Evolutionary conservation across 2,888 invertebrate species (phyloP).

Genomic region (Bellardia pandia): DNA sequence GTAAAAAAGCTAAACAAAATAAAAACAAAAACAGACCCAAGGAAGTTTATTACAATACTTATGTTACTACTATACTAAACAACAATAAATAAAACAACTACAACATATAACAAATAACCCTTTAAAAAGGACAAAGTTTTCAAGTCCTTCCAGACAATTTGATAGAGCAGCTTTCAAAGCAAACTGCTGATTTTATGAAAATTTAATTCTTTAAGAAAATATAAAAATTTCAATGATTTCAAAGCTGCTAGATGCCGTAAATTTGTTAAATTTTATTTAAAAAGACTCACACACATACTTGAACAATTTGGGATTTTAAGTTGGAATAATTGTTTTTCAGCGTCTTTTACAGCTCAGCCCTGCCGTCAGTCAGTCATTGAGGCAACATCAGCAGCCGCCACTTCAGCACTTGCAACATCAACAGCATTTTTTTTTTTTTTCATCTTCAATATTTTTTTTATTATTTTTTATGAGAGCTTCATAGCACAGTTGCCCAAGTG

Average conservation of each 20-base stretch:
- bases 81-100: constrained; percentile 25
- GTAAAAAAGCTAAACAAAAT: constrained; percentile 34
- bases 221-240: neutral
- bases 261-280: neutral
- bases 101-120: constrained; percentile 13
- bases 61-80: constrained; percentile 6
- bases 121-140: constrained; percentile 31
- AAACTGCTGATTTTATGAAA: constrained; percentile 33
- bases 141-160: neutral
- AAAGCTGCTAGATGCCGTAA: neutral
- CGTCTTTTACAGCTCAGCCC: constrained; percentile 29
- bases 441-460: constrained; percentile 27
- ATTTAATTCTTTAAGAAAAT: constrained; percentile 2
- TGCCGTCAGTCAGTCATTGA: constrained; percentile 45
- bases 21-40: constrained; percentile 34
- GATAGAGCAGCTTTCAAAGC: neutral
- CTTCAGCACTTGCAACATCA: constrained; percentile 69
- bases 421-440: constrained; percentile 38
- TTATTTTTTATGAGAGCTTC: constrained; percentile 30
- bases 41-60: constrained; percentile 55
- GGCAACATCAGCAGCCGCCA: constrained; percentile 62
- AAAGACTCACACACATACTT: neutral
- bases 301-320: constrained; percentile 5
- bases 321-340: constrained; percentile 41
- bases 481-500: constrained; percentile 63